Base-by-base conservation (phyloP, 2,797 vertebrate genomes). In the Aldrovandia affinis region DNA sequence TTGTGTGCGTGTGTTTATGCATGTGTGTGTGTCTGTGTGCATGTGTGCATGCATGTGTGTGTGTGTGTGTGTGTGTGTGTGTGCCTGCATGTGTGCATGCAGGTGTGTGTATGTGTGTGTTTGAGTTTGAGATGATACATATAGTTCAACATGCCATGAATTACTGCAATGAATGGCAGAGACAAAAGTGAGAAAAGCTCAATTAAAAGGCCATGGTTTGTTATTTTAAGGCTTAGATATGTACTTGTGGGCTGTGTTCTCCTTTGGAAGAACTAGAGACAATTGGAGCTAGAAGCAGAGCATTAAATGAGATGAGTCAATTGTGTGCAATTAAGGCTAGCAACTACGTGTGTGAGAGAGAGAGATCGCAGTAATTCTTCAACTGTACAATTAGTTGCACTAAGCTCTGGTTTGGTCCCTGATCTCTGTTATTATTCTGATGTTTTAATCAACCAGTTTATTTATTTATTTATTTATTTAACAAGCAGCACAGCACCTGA, bases 401-500 rank as follows among this genome's bases (percentile, higher is more conserved):
- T 83, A 83, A 85, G 87, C 83, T 88, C 73, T 88, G 85, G 84
- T 88, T 92, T 86, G 87, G 83, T 84, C 52, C 78, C 83, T 86
- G 80, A 85, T 84, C 77, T 85, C 50, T 81, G 80, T 78, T 85
- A 18, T 87, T 83, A 80, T 81, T 50, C 42, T 73, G 47, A 85
- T 83, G 50, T 85, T 79, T 85, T 85, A 88, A 78, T 78, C 84
- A 84, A n/a, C 33, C 15, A 3, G 30, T 77, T 73, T 70, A 89
- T 79, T 73, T 50, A 20, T 22, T 5, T 5, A 36, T 36, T 14
- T 47, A 73, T 70, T 75, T 84, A 30, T 86, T n/a, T 81, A 79
- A 75, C 54, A 82, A 83, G 81, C 86, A 90, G 88, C 86, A 86
- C 87, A 89, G 89, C 89, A 88, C 88, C 88, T 89, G 89, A 92